Percentiles rank a stretch among this genome's conserved stretches.
Conservation (phyloP, 1,140 invertebrate species). For the Drosophila aff. region DNA sequence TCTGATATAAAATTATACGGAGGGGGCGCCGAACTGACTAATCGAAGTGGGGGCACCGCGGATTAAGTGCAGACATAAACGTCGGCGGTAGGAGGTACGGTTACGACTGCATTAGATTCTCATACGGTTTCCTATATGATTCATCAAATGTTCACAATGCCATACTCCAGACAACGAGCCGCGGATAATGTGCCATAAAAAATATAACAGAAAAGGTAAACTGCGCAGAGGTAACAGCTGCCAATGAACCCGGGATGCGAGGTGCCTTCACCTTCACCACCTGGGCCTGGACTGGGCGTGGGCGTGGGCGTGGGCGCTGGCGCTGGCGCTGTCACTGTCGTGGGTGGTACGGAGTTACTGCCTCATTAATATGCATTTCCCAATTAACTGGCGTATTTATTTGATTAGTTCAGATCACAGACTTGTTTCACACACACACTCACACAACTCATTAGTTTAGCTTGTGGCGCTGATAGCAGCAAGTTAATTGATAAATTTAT, state of each 20-base stretch:
- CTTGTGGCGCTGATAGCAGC: slow-evolving; percentile 37
- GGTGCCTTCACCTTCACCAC: background rate
- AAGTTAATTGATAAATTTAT: slow-evolving; percentile 76
- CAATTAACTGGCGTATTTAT: slow-evolving; percentile 49
- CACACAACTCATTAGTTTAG: slow-evolving; percentile 32
- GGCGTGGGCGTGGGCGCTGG: background rate
- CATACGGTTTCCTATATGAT: slow-evolving; percentile 25
- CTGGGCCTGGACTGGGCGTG: background rate
- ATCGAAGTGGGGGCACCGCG: slow-evolving; percentile 40
- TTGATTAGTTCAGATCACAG: slow-evolving; percentile 45
- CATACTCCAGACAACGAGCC: slow-evolving; percentile 26
- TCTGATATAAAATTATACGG: slow-evolving; percentile 41
- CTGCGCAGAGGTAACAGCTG: slow-evolving; percentile 45
- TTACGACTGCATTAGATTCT: slow-evolving; percentile 12
- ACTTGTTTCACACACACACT: slow-evolving; percentile 42
- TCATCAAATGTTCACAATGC: slow-evolving; percentile 36
- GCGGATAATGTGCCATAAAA: slow-evolving; percentile 31
- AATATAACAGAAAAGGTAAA: slow-evolving; percentile 21
- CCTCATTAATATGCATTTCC: slow-evolving; percentile 54
- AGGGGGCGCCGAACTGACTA: slow-evolving; percentile 23
- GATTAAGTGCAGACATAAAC: slow-evolving; percentile 42
- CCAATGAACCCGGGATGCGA: slow-evolving; percentile 5
- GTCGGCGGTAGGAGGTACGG: slow-evolving; percentile 3
- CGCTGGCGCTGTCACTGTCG: background rate
- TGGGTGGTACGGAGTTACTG: slow-evolving; percentile 17